Percentiles rank a stretch among this genome's conserved stretches.
Conservation (phyloP, 2,797 vertebrate species). For the Hylomyscus alleni region DNA sequence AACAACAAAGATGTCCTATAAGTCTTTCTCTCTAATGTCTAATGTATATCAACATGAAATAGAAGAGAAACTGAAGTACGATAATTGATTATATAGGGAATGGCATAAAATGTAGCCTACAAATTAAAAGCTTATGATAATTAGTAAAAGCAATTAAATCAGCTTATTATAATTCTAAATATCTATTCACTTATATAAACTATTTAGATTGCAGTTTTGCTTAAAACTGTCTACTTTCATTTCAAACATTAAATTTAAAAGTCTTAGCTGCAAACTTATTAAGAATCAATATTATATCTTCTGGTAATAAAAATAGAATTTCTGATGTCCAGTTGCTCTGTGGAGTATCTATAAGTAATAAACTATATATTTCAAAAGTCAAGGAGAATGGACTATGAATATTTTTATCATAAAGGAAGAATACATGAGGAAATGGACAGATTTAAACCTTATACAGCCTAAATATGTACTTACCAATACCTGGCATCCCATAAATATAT, state of each 20-base stretch:
- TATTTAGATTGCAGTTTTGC: not conserved
- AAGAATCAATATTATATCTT: slow-evolving; percentile 7
- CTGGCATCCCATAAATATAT: not conserved
- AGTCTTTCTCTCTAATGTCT: not conserved
- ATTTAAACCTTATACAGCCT: not conserved
- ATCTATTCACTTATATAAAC: slow-evolving; percentile 12
- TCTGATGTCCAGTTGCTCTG: not conserved
- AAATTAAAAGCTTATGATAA: slow-evolving; percentile 9
- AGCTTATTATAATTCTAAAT: not conserved
- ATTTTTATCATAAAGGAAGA: not conserved
- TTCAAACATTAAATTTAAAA: slow-evolving; percentile 17
- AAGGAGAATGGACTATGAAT: not conserved
- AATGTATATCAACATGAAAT: not conserved
- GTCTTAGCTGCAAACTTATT: not conserved
- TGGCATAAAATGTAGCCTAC: not conserved
- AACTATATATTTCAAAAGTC: not conserved
- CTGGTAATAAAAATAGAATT: not conserved
- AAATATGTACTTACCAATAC: not conserved
- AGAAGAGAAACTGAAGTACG: not conserved
- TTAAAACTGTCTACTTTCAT: not conserved
- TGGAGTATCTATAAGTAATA: not conserved
- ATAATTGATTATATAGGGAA: not conserved
- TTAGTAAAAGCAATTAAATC: not conserved
- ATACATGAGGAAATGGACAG: not conserved
- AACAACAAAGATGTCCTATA: not conserved